A percentile compares a stretch with the other conserved stretches of the same genome.
These are phyloP conservation scores for Esox niger DNA, from an alignment of 2,113 vertebrate genomes.

Conservation along the genomic window DNA sequence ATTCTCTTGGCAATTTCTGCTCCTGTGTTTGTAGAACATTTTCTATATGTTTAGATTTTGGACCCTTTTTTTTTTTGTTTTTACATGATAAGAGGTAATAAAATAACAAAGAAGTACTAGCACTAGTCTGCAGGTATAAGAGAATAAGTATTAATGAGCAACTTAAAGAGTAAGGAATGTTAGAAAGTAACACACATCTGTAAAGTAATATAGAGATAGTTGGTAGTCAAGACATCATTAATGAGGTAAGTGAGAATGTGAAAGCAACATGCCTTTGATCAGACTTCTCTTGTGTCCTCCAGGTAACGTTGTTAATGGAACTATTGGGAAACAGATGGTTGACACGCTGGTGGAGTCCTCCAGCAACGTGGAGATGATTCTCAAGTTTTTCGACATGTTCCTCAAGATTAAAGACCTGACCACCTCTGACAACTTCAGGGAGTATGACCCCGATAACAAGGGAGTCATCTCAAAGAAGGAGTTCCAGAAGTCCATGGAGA, in stretches of 20 bases:
- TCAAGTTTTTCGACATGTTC: slow-evolving; percentile 99
- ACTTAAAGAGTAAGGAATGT: background rate
- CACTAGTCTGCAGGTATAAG: too few relatives aligned
- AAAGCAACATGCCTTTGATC: background rate
- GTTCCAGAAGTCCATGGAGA: slow-evolving; percentile 98
- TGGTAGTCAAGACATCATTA: background rate
- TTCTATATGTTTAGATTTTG: too few relatives aligned
- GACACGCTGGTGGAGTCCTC: slow-evolving; percentile 97
- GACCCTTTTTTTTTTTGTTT: too few relatives aligned
- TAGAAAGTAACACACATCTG: background rate
- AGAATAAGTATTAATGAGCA: background rate
- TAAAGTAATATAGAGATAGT: background rate
- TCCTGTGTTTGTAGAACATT: too few relatives aligned
- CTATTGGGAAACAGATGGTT: slow-evolving; percentile 99
- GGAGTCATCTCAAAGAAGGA: slow-evolving; percentile 96
- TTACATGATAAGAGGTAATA: too few relatives aligned
- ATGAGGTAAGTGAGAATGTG: background rate
- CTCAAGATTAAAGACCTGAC: slow-evolving; percentile 97
- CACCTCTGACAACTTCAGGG: slow-evolving; percentile 91
- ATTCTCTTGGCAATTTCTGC: too few relatives aligned
- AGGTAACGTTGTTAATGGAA: slow-evolving; percentile 98
- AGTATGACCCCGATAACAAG: slow-evolving; percentile 90
- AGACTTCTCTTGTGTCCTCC: background rate
- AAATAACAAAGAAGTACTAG: too few relatives aligned
- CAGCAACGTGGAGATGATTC: slow-evolving; percentile 96